Percentiles rank a stretch among this genome's conserved stretches.
These are phyloP conservation scores for Poeciliopsis occidentalis DNA, from an alignment of 2,113 vertebrate genomes.

Conservation along the genomic window DNA sequence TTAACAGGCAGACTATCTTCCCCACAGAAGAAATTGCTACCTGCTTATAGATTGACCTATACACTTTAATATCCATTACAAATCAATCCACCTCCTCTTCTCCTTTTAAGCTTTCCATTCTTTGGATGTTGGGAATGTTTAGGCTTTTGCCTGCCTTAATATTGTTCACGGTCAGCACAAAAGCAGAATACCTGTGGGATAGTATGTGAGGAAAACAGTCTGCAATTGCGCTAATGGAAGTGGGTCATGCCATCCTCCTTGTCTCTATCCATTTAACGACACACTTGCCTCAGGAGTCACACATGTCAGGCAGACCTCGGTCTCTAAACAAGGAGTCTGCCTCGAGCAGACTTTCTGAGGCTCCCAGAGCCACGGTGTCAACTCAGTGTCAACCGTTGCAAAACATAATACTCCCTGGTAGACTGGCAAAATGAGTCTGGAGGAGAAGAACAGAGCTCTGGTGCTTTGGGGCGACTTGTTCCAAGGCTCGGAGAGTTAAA, in stretches of 20 bases:
- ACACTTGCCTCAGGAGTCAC: slow-evolving; percentile 64
- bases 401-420: slow-evolving; percentile 62
- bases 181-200: slow-evolving; percentile 47
- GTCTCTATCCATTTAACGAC: slow-evolving; percentile 67
- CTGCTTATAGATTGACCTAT: slow-evolving; percentile 31
- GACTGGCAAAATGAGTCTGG: slow-evolving; percentile 65
- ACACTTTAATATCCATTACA: slow-evolving; percentile 19
- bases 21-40: slow-evolving; percentile 8
- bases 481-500: slow-evolving; percentile 61
- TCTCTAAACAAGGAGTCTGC: slow-evolving; percentile 55
- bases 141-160: slow-evolving; percentile 14
- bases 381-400: slow-evolving; percentile 53
- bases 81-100: slow-evolving; percentile 3
- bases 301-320: slow-evolving; percentile 61
- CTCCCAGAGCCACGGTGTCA: slow-evolving; percentile 63
- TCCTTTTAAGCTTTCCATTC: slow-evolving; percentile 21
- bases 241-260: slow-evolving; percentile 68
- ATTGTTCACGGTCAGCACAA: slow-evolving; percentile 16
- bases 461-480: slow-evolving; percentile 62
- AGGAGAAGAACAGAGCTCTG: slow-evolving; percentile 35
- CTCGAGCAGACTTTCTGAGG: slow-evolving; percentile 65
- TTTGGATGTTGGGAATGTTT: slow-evolving; percentile 32
- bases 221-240: slow-evolving; percentile 48
- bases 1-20: slow-evolving; percentile 1
- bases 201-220: slow-evolving; percentile 35